phyloP scores from a whole-genome alignment of 2,113 vertebrate genomes.

The Melanerpes aurifrons region DNA sequence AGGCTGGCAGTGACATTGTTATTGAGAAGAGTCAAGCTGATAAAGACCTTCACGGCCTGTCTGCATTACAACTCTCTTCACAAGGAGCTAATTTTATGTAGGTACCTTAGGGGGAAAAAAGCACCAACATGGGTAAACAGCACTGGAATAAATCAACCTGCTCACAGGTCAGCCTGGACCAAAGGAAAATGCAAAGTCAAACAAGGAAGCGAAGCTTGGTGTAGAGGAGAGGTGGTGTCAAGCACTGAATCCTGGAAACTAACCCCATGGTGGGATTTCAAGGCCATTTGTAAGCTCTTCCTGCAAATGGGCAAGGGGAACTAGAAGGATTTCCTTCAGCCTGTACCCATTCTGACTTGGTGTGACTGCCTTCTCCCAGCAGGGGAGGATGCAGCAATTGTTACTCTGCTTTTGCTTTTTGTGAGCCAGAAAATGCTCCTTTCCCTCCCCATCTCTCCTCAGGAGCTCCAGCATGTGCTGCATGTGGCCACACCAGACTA shows the following conservation, averaged over 20 bases:
- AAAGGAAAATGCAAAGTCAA: neutral
- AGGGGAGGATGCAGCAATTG: rapidly evolving
- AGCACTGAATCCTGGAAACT: neutral
- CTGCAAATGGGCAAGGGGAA: neutral
- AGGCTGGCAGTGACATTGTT: neutral
- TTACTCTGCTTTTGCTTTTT: neutral
- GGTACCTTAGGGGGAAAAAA: neutral
- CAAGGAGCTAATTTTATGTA: neutral
- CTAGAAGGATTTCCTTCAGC: neutral
- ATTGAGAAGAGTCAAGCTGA: neutral
- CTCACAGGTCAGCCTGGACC: neutral
- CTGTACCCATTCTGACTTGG: neutral
- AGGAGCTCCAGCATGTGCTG: neutral
- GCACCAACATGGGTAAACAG: neutral
- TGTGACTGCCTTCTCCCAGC: neutral
- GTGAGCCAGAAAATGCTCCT: neutral
- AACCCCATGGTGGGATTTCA: neutral
- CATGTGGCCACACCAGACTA: neutral
- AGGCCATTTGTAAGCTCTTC: neutral
- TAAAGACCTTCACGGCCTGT: neutral
- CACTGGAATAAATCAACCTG: neutral
- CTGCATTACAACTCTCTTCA: neutral
- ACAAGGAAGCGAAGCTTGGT: rapidly evolving
- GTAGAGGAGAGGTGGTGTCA: neutral
- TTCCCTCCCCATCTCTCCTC: neutral